Base-by-base conservation (phyloP, 2,113 vertebrate genomes). In the Chelonoidis abingdonii region DNA sequence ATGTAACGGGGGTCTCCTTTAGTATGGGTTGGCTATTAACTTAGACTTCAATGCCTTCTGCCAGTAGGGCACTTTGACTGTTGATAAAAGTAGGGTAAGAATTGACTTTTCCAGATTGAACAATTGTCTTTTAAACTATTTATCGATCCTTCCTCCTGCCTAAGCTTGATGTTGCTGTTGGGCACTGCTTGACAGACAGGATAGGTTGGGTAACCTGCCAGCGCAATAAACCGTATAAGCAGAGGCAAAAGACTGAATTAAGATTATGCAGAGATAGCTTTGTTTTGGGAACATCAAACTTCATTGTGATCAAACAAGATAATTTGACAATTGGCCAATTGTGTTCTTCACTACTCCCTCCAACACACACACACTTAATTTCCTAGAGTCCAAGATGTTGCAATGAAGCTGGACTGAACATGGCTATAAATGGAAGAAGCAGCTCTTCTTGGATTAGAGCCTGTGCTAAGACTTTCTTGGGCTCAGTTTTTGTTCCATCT, bases 391-490 rank as follows among this genome's bases (percentile, higher is more conserved):
- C 72, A 86, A 94, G 91, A 96, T 94, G 93, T 85, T 24, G 27
- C 27, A 31, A 85, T 6, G 25, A 47, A 90, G 80, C 89, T 87
- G 88, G 79, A 97, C 76, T 94, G 86, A 92, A 76, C 6, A 93
- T 95, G 94, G 92, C 97, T 97, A 98, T 97, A 98, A 97, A 97
- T 97, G 96, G 95, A 94, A 97, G 89, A 96, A 97, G 87, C 92
- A 92, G 94, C 95, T 94, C 90, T 89, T 80, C 90, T 95, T 97
- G 97, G 97, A 96, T 47, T 89, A 59, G 84, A 96, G 97, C 96
- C 97, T 96, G 90, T 62, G 83, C 89, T 97, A 84, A 80, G 95
- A 6, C 94, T 97, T 91, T 91, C 75, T 80, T 90, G 87, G 50
- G 81, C 19, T 84, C 84, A 56, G 1, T 83, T 93, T 94, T 97